Evolutionary conservation across 2,113 vertebrate genomes (phyloP), one percentile per base, ranked within the genome.

Genomic region (Coryphaenoides rupestris): DNA sequence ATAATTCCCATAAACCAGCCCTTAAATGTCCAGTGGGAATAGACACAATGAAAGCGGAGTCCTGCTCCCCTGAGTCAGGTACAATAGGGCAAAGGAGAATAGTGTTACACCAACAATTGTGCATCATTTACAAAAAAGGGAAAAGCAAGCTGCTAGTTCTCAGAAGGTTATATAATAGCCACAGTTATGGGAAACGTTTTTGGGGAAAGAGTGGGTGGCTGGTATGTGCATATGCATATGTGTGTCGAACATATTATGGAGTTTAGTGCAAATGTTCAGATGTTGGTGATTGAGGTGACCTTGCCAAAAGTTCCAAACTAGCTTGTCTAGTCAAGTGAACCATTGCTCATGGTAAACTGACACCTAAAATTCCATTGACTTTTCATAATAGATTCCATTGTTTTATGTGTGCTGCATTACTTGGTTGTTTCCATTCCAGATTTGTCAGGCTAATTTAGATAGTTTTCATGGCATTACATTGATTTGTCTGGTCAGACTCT

Each of bases 361-460:
- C 33, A 60, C 58, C 40, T 21, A 15, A 45, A 47, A 60, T 60
- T 15, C 1, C 24, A 53, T 54, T 53, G 47, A n/a, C 23, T 53
- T 28, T 5, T 17, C 17, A 63, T 62, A 26, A 62, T 19, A 26
- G 60, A 26, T 4, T 33, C 17, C 50, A 63, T 63, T 63, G 49
- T 63, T 53, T 49, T 63, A 21, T 21, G 19, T 21, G 4, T 6
- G 58, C 19, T 47, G 46, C 58, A 2, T 47, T 15, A 17, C n/a
- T 10, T 17, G 58, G 14, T 21, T 10, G 40, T 21, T 15, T 45
- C 26, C 21, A 19, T n/a, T n/a, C n/a, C n/a, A 24, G 57, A 16
- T 21, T 60, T 21, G 58, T 47, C 58, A 47, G 21, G 3, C 33
- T 40, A 19, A 53, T n/a, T 17, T 6, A 17, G 21, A 12, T 55